Evolutionary conservation across 2,888 invertebrate genomes (phyloP).

Genomic region (Odontocolon sp.): DNA sequence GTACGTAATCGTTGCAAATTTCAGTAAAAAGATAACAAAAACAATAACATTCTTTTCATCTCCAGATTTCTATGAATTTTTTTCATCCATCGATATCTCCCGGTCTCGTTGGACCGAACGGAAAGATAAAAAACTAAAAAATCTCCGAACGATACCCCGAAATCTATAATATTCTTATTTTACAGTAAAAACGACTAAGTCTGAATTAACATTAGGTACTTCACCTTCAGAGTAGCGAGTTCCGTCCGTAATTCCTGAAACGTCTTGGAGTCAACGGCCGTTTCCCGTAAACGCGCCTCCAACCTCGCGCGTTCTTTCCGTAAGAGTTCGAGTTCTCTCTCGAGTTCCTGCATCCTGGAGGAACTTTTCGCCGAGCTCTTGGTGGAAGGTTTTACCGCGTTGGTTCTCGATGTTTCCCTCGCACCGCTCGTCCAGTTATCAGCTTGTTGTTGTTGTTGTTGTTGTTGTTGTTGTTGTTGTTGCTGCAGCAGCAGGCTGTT

Average conservation of each 20-base stretch:
- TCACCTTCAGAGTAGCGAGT: conserved; percentile 78
- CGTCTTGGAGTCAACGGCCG: conserved; percentile 68
- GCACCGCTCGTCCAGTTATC: conserved; percentile 75
- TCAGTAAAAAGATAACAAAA: too few species aligned
- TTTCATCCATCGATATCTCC: too few species aligned
- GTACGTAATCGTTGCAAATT: too few species aligned
- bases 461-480: conserved; percentile 13
- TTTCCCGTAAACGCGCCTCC: conserved; percentile 83
- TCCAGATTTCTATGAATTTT: too few species aligned
- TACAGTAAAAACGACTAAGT: neutral
- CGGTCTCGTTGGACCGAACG: too few species aligned
- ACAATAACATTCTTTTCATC: too few species aligned
- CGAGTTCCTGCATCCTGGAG: conserved; percentile 84
- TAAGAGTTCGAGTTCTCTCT: conserved; percentile 86
- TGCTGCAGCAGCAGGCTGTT: conserved; percentile 39
- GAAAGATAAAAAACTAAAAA: too few species aligned
- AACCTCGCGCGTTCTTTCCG: conserved; percentile 87
- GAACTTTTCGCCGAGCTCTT: conserved; percentile 63
- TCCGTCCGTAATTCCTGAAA: conserved; percentile 77
- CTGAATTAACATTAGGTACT: neutral
- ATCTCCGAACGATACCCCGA: too few species aligned
- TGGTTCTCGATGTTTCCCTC: conserved; percentile 80
- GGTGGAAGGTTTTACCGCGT: conserved; percentile 42
- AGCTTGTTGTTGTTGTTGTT: conserved; percentile 48
- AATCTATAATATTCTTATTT: too few species aligned